Evolutionary conservation across 2,113 vertebrate genomes (phyloP), one percentile per base, ranked within the genome.

Genomic region (Sylvietta virens): DNA sequence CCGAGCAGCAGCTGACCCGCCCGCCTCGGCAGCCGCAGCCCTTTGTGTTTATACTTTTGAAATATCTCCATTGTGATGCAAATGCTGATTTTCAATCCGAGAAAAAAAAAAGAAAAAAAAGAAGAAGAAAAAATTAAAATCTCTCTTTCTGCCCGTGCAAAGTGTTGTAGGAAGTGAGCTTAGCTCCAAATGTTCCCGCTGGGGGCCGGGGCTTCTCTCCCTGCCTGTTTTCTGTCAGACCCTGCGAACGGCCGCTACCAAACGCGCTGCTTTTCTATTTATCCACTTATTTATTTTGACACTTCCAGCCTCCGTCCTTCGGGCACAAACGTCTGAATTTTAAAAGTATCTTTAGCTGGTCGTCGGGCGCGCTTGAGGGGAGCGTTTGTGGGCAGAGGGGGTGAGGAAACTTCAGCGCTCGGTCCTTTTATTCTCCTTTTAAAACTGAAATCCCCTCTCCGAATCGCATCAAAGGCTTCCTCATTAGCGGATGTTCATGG

Each of bases 31-130:
- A 98, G 95, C 86, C 74, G 83, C 93, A 97, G 97, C n/a, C 97
- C 94, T 98, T 98, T 98, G 98, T 98, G 74, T 89, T 97, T 95
- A 97, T 92, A 97, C 97, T 97, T 98, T 97, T 97, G 97, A 98
- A 98, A 98, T 98, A 97, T 98, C 96, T 97, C 97, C 77, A 97
- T 98, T 98, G 97, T 98, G 94, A 98, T 98, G 98, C 97, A 97
- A 98, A 98, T 98, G 85, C 60, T 91, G 91, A 98, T 97, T 98
- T 27, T 94, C 97, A 96, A 92, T 94, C 31, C 13, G 6, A 2
- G 7, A 35, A 94, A 96, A 96, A 82, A 62, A n/a, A 39, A 60
- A 51, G 39, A 84, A 31, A 9, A 9, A 70, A 4, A 8, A 21
- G 4, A 27, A 24, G 24, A 12, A 24, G 30, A 8, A 14, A 16